These are phyloP conservation scores for Acronicta psi DNA, from an alignment of 2,888 invertebrate species.

Conservation along the genomic window DNA sequence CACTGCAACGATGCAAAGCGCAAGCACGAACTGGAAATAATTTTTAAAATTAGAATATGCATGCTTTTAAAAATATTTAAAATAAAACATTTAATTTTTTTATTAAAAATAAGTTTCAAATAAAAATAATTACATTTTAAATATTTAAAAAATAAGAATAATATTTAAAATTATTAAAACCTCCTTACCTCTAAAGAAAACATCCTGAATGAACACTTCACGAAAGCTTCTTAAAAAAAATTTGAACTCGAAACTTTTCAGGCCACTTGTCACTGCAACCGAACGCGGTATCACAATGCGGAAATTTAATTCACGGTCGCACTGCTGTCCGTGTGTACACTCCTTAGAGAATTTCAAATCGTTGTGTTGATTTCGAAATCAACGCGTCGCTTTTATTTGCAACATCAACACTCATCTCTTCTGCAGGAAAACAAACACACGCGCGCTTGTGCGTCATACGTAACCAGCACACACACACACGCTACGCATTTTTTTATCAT, in stretches of 20 bases:
- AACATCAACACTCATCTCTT: conserved; percentile 84
- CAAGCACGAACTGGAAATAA: conserved; percentile 74
- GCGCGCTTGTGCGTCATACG: conserved; percentile 66
- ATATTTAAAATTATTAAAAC: conserved; percentile 21
- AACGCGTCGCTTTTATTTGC: conserved; percentile 85
- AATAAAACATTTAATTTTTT: background rate
- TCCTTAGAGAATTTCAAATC: conserved; percentile 85
- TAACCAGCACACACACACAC: conserved; percentile 60
- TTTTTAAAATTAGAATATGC: background rate
- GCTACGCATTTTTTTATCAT: conserved; percentile 78
- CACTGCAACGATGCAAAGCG: conserved; percentile 74
- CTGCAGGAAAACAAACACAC: conserved; percentile 69
- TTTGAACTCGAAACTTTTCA: conserved; percentile 64
- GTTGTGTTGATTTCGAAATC: conserved; percentile 88
- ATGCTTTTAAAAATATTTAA: background rate
- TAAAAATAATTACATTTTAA: background rate
- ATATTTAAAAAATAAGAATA: background rate
- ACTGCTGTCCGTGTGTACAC: conserved; percentile 75
- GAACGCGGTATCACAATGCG: conserved; percentile 75
- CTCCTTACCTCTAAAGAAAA: conserved; percentile 75
- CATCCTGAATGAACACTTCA: conserved; percentile 76
- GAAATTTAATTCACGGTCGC: conserved; percentile 79
- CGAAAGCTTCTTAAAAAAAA: conserved; percentile 47
- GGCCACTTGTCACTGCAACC: conserved; percentile 74
- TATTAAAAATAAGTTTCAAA: background rate